Conservation (phyloP, 1,140 invertebrate genomes). For the Nephila pilipes region DNA sequence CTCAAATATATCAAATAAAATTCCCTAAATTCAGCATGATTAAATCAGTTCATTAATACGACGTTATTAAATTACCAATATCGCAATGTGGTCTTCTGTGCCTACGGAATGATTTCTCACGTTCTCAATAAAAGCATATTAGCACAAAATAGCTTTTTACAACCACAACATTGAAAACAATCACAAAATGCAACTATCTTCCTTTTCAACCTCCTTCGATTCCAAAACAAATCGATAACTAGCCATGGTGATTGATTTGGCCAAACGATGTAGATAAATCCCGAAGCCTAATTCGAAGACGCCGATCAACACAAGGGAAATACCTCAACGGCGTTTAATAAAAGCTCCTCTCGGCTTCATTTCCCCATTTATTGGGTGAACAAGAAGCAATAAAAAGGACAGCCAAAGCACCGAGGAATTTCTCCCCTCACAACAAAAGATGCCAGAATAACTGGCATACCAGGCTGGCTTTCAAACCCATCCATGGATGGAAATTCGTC, state of each 20-base stretch:
- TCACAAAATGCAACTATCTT: too few species aligned
- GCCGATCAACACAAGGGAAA: neutral
- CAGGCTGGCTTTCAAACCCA: neutral
- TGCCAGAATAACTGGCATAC: neutral
- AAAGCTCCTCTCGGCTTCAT: neutral
- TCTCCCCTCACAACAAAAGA: neutral
- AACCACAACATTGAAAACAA: too few species aligned
- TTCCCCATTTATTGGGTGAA: neutral
- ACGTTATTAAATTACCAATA: too few species aligned
- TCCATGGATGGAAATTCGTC: neutral
- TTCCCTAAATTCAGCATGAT: too few species aligned
- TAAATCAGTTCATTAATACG: too few species aligned
- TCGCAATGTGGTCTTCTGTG: too few species aligned
- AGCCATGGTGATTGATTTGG: neutral
- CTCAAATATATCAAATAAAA: too few species aligned
- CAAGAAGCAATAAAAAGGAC: conserved; percentile 9
- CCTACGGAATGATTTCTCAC: too few species aligned
- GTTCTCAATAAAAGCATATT: too few species aligned
- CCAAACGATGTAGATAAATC: neutral
- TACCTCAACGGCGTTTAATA: neutral
- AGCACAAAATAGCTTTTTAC: too few species aligned
- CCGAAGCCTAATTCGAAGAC: neutral
- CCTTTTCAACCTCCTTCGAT: too few species aligned
- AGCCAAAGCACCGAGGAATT: neutral
- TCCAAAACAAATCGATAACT: neutral